Evolutionary conservation across 2,797 vertebrate species (phyloP), one percentile per base, ranked within the genome.

Genomic region (Syncerus caffer): DNA sequence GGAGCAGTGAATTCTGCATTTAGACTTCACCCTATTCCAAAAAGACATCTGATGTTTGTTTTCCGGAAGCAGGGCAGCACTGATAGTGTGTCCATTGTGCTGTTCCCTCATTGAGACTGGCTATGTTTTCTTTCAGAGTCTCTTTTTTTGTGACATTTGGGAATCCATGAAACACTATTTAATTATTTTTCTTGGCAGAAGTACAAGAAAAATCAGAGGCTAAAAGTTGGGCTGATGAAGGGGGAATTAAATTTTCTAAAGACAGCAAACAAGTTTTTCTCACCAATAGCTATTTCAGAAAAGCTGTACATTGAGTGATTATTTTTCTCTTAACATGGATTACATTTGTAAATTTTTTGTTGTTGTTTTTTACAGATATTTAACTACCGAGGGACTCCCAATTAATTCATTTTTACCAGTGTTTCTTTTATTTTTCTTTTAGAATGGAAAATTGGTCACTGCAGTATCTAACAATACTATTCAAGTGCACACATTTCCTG

Each of bases 401-500:
- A 3, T 16, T 13, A 9, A 58, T 96, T 14, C 78, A 34, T 0
- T 23, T 90, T 89, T 86, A 2, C 47, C 1, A 57, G 1, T 85
- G 47, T 58, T 58, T 79, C 6, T 97, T 95, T 90, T n/a, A 67
- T 97, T 98, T 98, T 97, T n/a, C 86, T 98, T 98, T 57, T 96
- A 99, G 99, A 98, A 98, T 50, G 99, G 99, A 9, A 99, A 98
- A 96, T 98, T 99, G 97, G 99, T 99, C 94, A 99, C 99, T 0
- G 99, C 99, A 1, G 99, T 99, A 80, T 99, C 99, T 31, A 99
- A 99, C 98, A 99, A 99, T 97, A 99, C 99, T 0, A 98, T 99
- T 94, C 99, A 99, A 99, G 98, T 99, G 42, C 99, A 99, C 98
- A 99, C 99, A 0, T 99, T 99, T 93, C 99, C 99, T 0, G 99